phyloP scores from a whole-genome alignment of 1,140 invertebrate genomes.

The Paramacrobiotus metropolitanus region DNA sequence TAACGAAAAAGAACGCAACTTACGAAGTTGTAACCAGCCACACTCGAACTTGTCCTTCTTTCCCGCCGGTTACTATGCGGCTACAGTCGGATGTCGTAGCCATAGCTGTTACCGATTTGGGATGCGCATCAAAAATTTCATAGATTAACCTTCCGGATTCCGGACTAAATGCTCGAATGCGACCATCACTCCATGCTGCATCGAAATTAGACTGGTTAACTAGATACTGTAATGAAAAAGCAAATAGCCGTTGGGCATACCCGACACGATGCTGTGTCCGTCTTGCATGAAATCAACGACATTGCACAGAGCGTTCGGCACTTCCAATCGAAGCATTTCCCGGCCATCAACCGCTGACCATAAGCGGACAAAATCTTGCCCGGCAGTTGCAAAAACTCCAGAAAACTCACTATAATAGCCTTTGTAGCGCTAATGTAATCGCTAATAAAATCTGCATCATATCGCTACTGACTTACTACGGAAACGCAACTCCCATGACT shows the following conservation, averaged over 20 bases:
- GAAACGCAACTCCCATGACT: constrained; percentile 58
- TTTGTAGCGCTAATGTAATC: neutral
- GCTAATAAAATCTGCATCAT: too few relatives aligned
- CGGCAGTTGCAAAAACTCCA: constrained; percentile 58
- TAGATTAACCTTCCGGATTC: constrained; percentile 51
- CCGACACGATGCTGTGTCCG: constrained; percentile 48
- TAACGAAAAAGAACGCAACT: neutral
- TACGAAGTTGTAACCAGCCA: constrained; percentile 7
- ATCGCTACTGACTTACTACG: constrained; percentile 32
- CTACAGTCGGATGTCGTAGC: constrained; percentile 40
- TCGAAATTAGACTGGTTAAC: constrained; percentile 7
- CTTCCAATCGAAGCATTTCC: constrained; percentile 53
- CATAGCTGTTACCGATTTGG: constrained; percentile 55
- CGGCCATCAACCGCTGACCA: constrained; percentile 48
- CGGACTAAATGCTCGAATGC: constrained; percentile 47
- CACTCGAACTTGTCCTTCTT: constrained; percentile 45
- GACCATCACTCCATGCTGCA: constrained; percentile 48
- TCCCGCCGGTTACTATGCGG: constrained; percentile 57
- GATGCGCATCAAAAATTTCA: constrained; percentile 56
- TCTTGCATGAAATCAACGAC: constrained; percentile 46
- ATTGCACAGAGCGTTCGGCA: constrained; percentile 61
- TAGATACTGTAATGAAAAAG: neutral
- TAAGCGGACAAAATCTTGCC: constrained; percentile 53
- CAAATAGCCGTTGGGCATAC: constrained; percentile 21
- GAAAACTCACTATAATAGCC: constrained; percentile 19